These are phyloP conservation scores for Centropus bengalensis DNA, from an alignment of 2,113 vertebrate genomes.

Conservation along the genomic window DNA sequence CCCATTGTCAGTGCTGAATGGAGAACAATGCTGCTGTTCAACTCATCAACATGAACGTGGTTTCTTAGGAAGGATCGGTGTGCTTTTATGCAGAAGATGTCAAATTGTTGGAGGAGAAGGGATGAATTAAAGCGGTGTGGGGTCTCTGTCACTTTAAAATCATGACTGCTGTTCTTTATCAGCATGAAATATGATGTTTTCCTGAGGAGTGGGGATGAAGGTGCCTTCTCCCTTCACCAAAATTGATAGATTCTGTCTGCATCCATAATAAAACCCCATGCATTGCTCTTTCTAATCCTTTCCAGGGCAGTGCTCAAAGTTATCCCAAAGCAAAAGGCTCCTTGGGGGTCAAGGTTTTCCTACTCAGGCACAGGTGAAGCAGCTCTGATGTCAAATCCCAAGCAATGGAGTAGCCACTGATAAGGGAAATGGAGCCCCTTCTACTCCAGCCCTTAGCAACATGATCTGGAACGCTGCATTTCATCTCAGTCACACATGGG, in stretches of 20 bases:
- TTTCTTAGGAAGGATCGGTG: not conserved
- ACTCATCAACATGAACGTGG: not conserved
- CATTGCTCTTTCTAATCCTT: not conserved
- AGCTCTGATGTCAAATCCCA: not conserved
- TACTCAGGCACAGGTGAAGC: not conserved
- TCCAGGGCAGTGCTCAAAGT: not conserved
- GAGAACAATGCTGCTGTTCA: not conserved
- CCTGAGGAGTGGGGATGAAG: not conserved
- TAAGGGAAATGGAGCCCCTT: not conserved
- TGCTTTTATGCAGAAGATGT: not conserved
- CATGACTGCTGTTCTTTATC: not conserved
- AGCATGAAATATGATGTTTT: not conserved
- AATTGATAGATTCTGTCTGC: not conserved
- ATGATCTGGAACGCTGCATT: not conserved
- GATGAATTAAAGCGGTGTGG: not conserved
- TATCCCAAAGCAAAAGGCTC: not conserved
- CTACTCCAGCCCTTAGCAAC: not conserved
- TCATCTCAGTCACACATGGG: not conserved
- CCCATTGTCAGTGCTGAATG: not conserved
- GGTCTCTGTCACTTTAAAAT: not conserved
- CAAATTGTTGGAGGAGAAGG: not conserved
- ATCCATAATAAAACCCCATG: not conserved
- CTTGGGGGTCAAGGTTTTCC: not conserved
- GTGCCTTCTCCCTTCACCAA: not conserved
- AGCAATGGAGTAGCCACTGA: not conserved